Conservation (phyloP, 30 jellyfish, hydroid and myxozoan species). For the Cassiopea xamachana region DNA sequence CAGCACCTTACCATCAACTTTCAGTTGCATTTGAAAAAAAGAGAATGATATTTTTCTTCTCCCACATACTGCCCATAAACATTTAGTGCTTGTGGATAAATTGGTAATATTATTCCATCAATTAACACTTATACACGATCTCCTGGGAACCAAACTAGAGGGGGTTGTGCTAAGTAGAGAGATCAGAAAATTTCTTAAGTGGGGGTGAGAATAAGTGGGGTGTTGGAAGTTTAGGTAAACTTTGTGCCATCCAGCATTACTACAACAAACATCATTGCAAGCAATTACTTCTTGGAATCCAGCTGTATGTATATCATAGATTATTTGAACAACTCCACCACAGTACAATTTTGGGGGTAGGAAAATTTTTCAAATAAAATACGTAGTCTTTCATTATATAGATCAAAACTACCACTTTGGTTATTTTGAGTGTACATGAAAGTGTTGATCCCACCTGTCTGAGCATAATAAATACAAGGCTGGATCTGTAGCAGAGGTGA, state of each 20-base stretch:
- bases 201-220: not conserved
- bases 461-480: not conserved
- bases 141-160: not conserved
- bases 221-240: not conserved
- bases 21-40: not conserved
- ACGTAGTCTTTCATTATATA: not conserved
- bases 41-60: not conserved
- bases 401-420: not conserved
- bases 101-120: not conserved
- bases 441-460: conserved; percentile 11
- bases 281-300: not conserved
- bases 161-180: not conserved
- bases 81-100: not conserved
- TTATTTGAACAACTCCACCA: no score
- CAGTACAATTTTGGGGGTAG: no score
- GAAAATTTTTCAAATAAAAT: no score
- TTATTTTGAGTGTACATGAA: not conserved
- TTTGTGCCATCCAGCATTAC: not conserved
- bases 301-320: not conserved
- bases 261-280: not conserved
- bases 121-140: not conserved
- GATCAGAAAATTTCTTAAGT: not conserved
- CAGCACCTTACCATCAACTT: not conserved
- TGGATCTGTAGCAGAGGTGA: not conserved
- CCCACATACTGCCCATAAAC: not conserved